Evolutionary conservation across 2,797 vertebrate genomes (phyloP), one percentile per base, ranked within the genome.

Genomic region (Thunnus albacares): DNA sequence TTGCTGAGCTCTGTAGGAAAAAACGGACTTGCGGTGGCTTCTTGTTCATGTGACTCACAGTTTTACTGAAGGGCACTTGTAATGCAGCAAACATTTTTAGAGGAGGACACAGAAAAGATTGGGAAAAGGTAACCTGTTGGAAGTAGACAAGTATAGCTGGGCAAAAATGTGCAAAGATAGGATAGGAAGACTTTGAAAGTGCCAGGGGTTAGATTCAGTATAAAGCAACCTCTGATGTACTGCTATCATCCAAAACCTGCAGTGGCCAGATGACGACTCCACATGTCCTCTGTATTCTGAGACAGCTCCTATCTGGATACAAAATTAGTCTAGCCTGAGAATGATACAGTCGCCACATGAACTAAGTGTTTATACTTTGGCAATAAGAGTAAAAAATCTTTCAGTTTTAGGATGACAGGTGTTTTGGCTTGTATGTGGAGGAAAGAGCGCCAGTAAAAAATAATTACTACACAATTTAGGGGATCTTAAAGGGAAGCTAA

Each of bases 391-490:
- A 51, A 18, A 20, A 51, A 51, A 51, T 51, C 45, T 47, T 47
- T 47, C 45, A 47, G 45, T 47, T 47, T 47, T 47, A 47, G 45
- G 45, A 47, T 49, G 45, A 49, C 45, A 49, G 17, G 17, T 18
- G 17, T 49, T 20, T 49, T 26, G 35, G 26, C 47, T 59, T 59
- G 45, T 49, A 18, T 17, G 17, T 18, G 45, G 20, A 65, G 59
- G 56, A 20, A 33, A 45, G 13, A 6, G 5, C 8, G 10, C 22
- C 49, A 17, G 0, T 51, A 9, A n/a, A 69, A 33, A 55, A 77
- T 28, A 74, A 52, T 71, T 45, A 15, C 38, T 26, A 49, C 47
- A 60, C 64, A 63, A 57, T 70, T 43, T 62, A 52, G 43, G 61
- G 33, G 18, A 6, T 51, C 53, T 69, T 53, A 80, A 59, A 68